Evolutionary conservation across 2,797 vertebrate species (phyloP).

Genomic region (Paedocypris micromegethes): DNA sequence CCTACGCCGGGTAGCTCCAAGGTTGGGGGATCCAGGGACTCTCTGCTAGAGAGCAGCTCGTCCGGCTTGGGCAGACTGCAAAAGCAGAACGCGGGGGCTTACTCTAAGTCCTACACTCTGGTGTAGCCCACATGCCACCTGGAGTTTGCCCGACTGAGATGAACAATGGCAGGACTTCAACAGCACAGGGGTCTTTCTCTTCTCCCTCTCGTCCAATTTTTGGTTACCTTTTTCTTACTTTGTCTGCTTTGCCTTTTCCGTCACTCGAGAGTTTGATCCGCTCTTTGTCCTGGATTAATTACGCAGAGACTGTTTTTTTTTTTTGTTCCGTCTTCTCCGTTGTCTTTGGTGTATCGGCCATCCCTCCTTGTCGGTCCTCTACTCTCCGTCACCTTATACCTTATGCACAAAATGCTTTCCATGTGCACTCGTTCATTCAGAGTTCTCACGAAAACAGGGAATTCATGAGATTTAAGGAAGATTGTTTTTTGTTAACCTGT

Average conservation of each 20-base stretch:
- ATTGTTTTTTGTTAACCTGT: slow-evolving; percentile 53
- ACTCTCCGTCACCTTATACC: slow-evolving; percentile 53
- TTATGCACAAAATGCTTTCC: slow-evolving; percentile 73
- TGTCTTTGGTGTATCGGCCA: not conserved
- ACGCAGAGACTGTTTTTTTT: slow-evolving; percentile 24
- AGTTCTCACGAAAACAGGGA: slow-evolving; percentile 54
- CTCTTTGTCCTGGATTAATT: slow-evolving; percentile 21
- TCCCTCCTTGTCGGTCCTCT: not conserved
- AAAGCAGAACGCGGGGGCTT: slow-evolving; percentile 91
- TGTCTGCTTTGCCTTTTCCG: not conserved
- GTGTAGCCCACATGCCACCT: slow-evolving; percentile 73
- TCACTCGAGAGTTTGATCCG: slow-evolving; percentile 10
- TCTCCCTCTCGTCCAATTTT: slow-evolving; percentile 33
- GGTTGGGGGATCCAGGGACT: slow-evolving; percentile 96
- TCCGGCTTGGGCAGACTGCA: slow-evolving; percentile 88
- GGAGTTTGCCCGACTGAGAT: slow-evolving; percentile 35
- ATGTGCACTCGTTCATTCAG: slow-evolving; percentile 54
- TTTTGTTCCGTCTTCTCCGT: not conserved
- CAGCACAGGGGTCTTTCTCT: slow-evolving; percentile 63
- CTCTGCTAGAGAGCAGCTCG: slow-evolving; percentile 94
- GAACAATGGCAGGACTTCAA: slow-evolving; percentile 61
- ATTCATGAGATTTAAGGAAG: slow-evolving; percentile 53
- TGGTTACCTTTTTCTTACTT: slow-evolving; percentile 44
- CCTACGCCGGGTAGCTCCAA: slow-evolving; percentile 74
- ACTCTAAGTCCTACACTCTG: slow-evolving; percentile 98